Percentiles rank a stretch among this genome's conserved stretches.
Conservation (phyloP, 2,888 invertebrate species). For the Monoplex corrugatus region DNA sequence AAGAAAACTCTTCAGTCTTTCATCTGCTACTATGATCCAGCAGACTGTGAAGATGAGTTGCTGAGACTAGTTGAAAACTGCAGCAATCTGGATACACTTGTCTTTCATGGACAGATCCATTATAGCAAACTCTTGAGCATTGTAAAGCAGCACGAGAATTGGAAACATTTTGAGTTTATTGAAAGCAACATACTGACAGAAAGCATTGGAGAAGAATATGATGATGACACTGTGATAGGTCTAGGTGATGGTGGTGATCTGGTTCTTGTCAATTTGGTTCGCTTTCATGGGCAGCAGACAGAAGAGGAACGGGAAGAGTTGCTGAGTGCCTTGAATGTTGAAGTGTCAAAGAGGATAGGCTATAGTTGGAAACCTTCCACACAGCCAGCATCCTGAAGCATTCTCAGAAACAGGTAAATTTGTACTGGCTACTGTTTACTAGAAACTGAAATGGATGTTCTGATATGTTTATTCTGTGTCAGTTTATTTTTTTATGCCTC, state of each 20-base stretch:
- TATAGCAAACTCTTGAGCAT: slow-evolving; percentile 61
- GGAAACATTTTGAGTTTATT: slow-evolving; percentile 66
- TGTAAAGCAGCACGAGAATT: slow-evolving; percentile 56
- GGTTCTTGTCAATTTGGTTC: slow-evolving; percentile 29
- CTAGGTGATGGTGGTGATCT: slow-evolving; percentile 38
- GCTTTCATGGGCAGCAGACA: slow-evolving; percentile 36
- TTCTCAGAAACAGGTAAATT: not conserved
- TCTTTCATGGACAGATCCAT: slow-evolving; percentile 66
- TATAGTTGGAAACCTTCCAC: slow-evolving; percentile 47
- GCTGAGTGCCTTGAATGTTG: slow-evolving; percentile 37
- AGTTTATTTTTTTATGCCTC: too few relatives aligned
- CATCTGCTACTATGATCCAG: slow-evolving; percentile 64
- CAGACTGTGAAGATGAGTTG: slow-evolving; percentile 62
- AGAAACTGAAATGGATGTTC: too few relatives aligned
- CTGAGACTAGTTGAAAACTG: slow-evolving; percentile 62
- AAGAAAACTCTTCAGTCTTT: slow-evolving; percentile 64
- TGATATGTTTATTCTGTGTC: too few relatives aligned
- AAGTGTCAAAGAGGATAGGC: slow-evolving; percentile 50
- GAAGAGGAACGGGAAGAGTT: slow-evolving; percentile 36
- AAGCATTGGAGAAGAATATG: slow-evolving; percentile 53
- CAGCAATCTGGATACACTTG: slow-evolving; percentile 61
- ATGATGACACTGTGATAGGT: slow-evolving; percentile 67
- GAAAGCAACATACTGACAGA: slow-evolving; percentile 61
- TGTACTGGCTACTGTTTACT: too few relatives aligned
- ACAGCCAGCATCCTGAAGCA: not conserved